Evolutionary conservation across 2,113 vertebrate genomes (phyloP).

Genomic region (Phoxinus phoxinus): DNA sequence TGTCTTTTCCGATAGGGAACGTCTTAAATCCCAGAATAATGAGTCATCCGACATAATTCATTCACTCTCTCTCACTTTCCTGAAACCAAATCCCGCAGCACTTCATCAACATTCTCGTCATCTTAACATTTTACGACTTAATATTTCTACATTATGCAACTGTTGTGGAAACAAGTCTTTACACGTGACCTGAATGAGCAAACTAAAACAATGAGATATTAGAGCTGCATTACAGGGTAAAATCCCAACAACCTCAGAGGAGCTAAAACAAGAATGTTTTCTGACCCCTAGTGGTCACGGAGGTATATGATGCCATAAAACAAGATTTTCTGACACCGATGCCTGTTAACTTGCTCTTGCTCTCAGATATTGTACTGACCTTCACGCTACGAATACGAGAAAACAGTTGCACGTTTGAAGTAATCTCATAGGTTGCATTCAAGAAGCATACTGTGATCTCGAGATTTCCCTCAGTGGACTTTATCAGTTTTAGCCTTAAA

Average conservation of each 20-base stretch:
- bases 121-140: not conserved
- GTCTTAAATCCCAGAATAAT: slow-evolving; percentile 47
- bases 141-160: slow-evolving; percentile 6
- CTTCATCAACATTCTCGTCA: not conserved
- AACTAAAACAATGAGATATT: slow-evolving; percentile 17
- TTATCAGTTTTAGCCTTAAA: not conserved
- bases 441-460: not conserved
- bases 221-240: slow-evolving; percentile 5
- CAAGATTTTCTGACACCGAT: not conserved
- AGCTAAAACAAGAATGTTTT: not conserved
- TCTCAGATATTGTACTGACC: not conserved
- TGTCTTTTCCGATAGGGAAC: slow-evolving; percentile 64
- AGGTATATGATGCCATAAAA: not conserved
- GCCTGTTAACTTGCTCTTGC: not conserved
- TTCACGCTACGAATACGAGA: not conserved
- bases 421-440: not conserved
- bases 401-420: not conserved
- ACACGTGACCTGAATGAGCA: not conserved
- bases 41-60: slow-evolving; percentile 44
- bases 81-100: slow-evolving; percentile 8
- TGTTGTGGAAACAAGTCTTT: slow-evolving; percentile 25
- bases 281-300: slow-evolving; percentile 23
- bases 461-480: not conserved
- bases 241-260: not conserved
- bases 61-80: slow-evolving; percentile 20